A percentile compares a stretch with the other conserved stretches of the same genome.
Evolutionary conservation across 2,888 invertebrate genomes (phyloP).

Genomic region (Mesochorus sp.): DNA sequence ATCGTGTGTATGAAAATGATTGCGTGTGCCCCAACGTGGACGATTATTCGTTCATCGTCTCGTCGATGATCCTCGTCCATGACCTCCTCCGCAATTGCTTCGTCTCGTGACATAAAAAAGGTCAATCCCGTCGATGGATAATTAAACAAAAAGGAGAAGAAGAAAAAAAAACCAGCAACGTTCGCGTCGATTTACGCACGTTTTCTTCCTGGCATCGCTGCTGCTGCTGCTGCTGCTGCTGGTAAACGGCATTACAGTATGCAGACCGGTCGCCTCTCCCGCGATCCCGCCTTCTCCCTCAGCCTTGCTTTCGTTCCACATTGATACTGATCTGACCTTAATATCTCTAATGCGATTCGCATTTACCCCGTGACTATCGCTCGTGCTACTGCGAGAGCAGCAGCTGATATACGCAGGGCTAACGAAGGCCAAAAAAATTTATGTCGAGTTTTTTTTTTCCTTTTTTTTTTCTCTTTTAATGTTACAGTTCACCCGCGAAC

Average conservation of each 20-base stretch:
- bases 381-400: not conserved
- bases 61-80: slow-evolving; percentile 63
- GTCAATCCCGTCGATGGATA: slow-evolving; percentile 63
- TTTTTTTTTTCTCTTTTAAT: not conserved
- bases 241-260: not conserved
- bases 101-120: slow-evolving; percentile 59
- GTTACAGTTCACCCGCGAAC: too few relatives aligned
- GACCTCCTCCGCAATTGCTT: slow-evolving; percentile 65
- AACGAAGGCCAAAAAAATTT: slow-evolving; percentile 13
- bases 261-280: slow-evolving; percentile 24
- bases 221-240: not conserved
- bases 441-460: not conserved
- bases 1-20: slow-evolving; percentile 6
- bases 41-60: slow-evolving; percentile 46
- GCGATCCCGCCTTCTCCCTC: slow-evolving; percentile 61
- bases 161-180: slow-evolving; percentile 43
- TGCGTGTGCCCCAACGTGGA: slow-evolving; percentile 4
- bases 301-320: slow-evolving; percentile 67
- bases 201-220: slow-evolving; percentile 40
- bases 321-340: slow-evolving; percentile 75
- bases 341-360: slow-evolving; percentile 66
- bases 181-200: slow-evolving; percentile 32
- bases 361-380: slow-evolving; percentile 33
- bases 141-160: too few relatives aligned
- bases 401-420: not conserved